Evolutionary conservation across 2,797 vertebrate species (phyloP).

Genomic region (Chaetophractus vellerosus): DNA sequence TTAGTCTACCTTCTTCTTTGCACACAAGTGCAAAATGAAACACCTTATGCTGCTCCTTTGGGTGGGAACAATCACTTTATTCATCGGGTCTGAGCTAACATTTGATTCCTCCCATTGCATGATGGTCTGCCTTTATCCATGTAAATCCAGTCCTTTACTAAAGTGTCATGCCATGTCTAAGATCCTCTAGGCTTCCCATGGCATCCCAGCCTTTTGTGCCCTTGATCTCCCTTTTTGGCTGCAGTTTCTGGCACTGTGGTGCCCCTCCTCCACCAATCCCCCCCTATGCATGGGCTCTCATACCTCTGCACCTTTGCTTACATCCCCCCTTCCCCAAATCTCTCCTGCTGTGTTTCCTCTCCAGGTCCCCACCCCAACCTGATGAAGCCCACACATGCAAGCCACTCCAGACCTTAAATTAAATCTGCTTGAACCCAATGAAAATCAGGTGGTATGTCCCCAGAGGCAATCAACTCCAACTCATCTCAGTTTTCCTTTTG

Average conservation of each 20-base stretch:
- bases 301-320: background rate
- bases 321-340: background rate
- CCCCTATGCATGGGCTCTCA: background rate
- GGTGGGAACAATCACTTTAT: slow-evolving; percentile 53
- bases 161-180: background rate
- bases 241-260: background rate
- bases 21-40: slow-evolving; percentile 26
- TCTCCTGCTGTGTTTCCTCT: background rate
- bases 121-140: slow-evolving; percentile 32
- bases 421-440: slow-evolving; percentile 13
- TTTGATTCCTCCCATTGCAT: slow-evolving; percentile 14
- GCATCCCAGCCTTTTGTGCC: background rate
- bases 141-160: background rate
- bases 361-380: background rate
- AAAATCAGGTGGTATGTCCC: slow-evolving; percentile 29
- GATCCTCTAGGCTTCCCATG: slow-evolving; percentile 1
- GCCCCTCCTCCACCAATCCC: background rate
- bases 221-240: background rate
- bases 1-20: slow-evolving; percentile 56
- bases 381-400: background rate
- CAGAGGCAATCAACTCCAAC: background rate
- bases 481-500: background rate
- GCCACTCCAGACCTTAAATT: background rate
- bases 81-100: slow-evolving; percentile 44
- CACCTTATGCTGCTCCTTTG: slow-evolving; percentile 53